Evolutionary conservation across 2,797 vertebrate genomes (phyloP).

Genomic region (Malurus leucopterus): DNA sequence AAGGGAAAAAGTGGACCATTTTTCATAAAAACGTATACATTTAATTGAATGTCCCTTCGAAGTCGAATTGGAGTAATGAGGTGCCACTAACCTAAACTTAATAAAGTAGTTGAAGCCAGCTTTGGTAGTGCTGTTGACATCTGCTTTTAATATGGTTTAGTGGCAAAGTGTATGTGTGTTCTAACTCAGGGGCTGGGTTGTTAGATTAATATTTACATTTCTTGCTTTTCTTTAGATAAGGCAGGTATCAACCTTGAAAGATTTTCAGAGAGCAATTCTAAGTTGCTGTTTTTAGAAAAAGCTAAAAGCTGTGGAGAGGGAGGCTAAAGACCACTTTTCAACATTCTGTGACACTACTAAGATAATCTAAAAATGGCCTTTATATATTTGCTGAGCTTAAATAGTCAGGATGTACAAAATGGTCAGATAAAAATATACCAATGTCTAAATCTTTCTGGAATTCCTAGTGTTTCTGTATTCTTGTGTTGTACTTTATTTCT

Average conservation of each 20-base stretch:
- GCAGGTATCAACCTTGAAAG: not conserved
- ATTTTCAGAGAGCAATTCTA: not conserved
- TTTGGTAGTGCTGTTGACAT: not conserved
- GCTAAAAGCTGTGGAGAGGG: not conserved
- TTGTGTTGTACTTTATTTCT: not conserved
- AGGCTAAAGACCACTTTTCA: not conserved
- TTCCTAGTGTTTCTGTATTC: not conserved
- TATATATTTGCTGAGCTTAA: not conserved
- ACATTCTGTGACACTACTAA: not conserved
- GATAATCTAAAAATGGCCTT: not conserved
- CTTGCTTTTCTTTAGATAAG: constrained; percentile 2
- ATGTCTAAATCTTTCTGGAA: not conserved
- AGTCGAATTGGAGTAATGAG: not conserved
- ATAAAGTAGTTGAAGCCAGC: not conserved
- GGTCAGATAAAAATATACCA: not conserved
- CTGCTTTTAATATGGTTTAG: not conserved
- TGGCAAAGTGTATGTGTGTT: not conserved
- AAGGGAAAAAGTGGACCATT: not conserved
- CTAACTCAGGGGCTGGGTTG: not conserved
- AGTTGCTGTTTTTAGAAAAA: not conserved
- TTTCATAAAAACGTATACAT: not conserved
- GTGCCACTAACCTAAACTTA: not conserved
- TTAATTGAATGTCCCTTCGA: not conserved
- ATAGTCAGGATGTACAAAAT: not conserved
- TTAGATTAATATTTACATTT: constrained; percentile 14